Conservation (phyloP, 2,113 vertebrate genomes). For the Sylvietta virens region DNA sequence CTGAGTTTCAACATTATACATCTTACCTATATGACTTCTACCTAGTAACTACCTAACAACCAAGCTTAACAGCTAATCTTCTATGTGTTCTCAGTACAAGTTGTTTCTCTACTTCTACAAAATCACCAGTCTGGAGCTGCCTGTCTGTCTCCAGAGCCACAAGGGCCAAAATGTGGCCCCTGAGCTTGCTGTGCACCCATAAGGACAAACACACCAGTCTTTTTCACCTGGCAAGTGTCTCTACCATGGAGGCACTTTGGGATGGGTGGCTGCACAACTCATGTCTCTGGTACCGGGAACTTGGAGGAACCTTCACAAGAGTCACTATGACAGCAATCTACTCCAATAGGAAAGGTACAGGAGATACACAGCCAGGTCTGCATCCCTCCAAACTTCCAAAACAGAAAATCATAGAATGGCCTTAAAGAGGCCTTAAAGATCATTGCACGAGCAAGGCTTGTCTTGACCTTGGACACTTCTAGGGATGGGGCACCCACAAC, state of each 20-base stretch:
- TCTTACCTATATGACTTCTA: no score
- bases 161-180: rapidly evolving
- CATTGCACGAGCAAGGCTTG: neutral
- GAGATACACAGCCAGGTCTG: neutral
- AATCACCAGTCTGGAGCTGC: neutral
- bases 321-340: neutral
- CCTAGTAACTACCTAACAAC: no score
- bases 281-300: neutral
- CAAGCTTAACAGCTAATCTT: no score
- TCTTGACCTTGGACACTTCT: no score
- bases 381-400: neutral
- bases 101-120: no score
- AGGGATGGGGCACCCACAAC: no score
- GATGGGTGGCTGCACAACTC: neutral
- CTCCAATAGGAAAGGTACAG: neutral
- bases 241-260: rapidly evolving
- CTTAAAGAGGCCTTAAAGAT: neutral
- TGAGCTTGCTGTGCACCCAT: rapidly evolving
- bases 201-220: neutral
- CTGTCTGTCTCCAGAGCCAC: neutral
- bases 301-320: neutral
- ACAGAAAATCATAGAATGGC: neutral
- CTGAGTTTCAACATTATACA: no score
- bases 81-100: no score
- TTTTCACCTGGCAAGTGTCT: neutral